These are phyloP conservation scores for Platycheirus albimanus DNA, from an alignment of 2,888 invertebrate species.

Conservation along the genomic window DNA sequence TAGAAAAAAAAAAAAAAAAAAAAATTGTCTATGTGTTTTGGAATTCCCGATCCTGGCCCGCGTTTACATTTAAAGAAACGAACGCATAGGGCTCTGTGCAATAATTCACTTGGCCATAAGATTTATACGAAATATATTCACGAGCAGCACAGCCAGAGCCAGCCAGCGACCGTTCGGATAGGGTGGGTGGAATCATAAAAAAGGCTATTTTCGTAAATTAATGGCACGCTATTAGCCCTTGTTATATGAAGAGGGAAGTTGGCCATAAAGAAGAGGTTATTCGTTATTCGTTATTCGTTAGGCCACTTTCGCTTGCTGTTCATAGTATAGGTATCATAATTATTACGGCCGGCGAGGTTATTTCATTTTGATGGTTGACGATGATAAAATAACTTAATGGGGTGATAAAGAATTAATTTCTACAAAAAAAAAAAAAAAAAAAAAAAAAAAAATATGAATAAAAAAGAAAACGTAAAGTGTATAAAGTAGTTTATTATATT, in stretches of 20 bases:
- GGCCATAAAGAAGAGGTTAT: conserved; percentile 60
- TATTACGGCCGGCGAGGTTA: conserved; percentile 58
- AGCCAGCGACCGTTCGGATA: too few relatives aligned
- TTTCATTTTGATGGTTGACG: conserved; percentile 66
- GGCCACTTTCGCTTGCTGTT: conserved; percentile 54
- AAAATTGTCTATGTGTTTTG: too few relatives aligned
- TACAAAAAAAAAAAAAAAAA: not conserved
- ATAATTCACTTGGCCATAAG: conserved; percentile 66
- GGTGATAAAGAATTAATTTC: conserved; percentile 73
- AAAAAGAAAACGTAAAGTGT: too few relatives aligned
- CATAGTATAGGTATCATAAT: conserved; percentile 60
- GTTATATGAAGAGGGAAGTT: conserved; percentile 54
- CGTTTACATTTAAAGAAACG: not conserved
- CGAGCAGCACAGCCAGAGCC: too few relatives aligned
- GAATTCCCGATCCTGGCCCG: too few relatives aligned
- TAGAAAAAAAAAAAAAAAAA: too few relatives aligned
- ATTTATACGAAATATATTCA: conserved; percentile 71
- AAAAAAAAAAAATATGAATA: not conserved
- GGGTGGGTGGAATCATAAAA: conserved; percentile 63
- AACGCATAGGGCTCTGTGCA: conserved; percentile 45
- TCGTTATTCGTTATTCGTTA: too few relatives aligned
- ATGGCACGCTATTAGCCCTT: conserved; percentile 73
- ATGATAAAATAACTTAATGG: conserved; percentile 71
- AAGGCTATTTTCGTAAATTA: conserved; percentile 70
- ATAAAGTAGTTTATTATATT: conserved; percentile 55